Evolutionary conservation across 2,888 invertebrate genomes (phyloP).

Genomic region (Lithophane ornitopus): DNA sequence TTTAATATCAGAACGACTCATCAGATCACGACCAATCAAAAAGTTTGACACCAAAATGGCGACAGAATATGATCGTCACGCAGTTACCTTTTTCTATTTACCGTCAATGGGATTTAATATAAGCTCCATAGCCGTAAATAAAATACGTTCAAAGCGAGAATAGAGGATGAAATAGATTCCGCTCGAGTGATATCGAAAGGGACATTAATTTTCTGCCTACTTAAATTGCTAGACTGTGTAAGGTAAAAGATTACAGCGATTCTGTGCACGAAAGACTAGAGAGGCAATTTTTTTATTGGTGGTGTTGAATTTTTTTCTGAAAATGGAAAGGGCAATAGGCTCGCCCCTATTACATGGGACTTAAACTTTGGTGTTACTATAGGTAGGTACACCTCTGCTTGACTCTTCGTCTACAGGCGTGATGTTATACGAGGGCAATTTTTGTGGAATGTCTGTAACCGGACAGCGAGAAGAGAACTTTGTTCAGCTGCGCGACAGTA

Average conservation of each 20-base stretch:
- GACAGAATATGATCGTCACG: slow-evolving; percentile 54
- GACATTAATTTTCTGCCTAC: slow-evolving; percentile 85
- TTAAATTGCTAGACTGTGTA: slow-evolving; percentile 71
- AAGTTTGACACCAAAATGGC: slow-evolving; percentile 37
- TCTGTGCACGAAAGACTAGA: neutral
- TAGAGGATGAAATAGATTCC: slow-evolving; percentile 80
- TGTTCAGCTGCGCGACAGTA: neutral
- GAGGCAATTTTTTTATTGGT: neutral
- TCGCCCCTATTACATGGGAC: too few species aligned
- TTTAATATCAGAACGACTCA: too few species aligned
- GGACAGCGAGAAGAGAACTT: neutral
- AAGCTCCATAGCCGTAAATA: slow-evolving; percentile 76
- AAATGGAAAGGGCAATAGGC: too few species aligned
- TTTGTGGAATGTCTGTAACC: neutral
- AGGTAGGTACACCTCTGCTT: too few species aligned
- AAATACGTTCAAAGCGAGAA: slow-evolving; percentile 74
- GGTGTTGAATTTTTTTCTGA: too few species aligned
- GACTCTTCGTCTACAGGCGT: too few species aligned
- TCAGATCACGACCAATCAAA: slow-evolving; percentile 26
- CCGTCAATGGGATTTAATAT: slow-evolving; percentile 65
- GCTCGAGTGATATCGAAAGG: slow-evolving; percentile 77
- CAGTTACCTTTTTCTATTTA: slow-evolving; percentile 65
- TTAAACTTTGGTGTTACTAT: too few species aligned
- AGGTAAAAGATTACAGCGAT: slow-evolving; percentile 63
- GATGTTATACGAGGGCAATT: too few species aligned